These are phyloP conservation scores for Hirtodrosophila confusa DNA, from an alignment of 2,888 invertebrate species.

Conservation along the genomic window DNA sequence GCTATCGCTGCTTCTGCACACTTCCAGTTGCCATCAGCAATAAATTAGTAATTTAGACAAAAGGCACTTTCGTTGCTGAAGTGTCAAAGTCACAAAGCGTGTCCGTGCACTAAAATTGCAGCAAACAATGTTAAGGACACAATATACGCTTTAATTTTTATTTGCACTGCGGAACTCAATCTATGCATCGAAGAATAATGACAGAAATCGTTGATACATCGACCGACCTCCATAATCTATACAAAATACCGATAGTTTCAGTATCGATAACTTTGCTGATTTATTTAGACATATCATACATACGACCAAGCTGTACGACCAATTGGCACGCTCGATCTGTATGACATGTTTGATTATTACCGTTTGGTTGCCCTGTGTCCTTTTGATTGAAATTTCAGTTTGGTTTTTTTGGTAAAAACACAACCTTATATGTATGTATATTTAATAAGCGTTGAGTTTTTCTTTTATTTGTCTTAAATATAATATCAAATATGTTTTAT, in stretches of 20 bases:
- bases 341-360: constrained; percentile 27
- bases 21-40: constrained; percentile 43
- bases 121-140: constrained; percentile 13
- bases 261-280: constrained; percentile 13
- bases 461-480: constrained; percentile 70
- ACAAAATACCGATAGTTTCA: constrained; percentile 4
- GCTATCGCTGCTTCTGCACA: constrained; percentile 51
- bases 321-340: constrained; percentile 25
- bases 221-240: constrained; percentile 24
- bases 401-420: constrained; percentile 58
- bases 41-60: constrained; percentile 6
- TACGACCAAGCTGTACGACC: constrained; percentile 2
- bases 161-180: constrained; percentile 43
- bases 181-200: constrained; percentile 31
- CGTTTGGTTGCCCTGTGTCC: not conserved
- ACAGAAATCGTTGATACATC: constrained; percentile 31
- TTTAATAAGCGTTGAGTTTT: constrained; percentile 75
- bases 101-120: constrained; percentile 21
- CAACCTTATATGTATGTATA: constrained; percentile 62
- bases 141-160: constrained; percentile 48
- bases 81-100: constrained; percentile 9
- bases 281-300: not conserved
- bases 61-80: constrained; percentile 41
- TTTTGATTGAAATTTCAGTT: constrained; percentile 19
- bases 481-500: constrained; percentile 67